Evolutionary conservation across 2,113 vertebrate species (phyloP).

Genomic region (Cairina moschata): DNA sequence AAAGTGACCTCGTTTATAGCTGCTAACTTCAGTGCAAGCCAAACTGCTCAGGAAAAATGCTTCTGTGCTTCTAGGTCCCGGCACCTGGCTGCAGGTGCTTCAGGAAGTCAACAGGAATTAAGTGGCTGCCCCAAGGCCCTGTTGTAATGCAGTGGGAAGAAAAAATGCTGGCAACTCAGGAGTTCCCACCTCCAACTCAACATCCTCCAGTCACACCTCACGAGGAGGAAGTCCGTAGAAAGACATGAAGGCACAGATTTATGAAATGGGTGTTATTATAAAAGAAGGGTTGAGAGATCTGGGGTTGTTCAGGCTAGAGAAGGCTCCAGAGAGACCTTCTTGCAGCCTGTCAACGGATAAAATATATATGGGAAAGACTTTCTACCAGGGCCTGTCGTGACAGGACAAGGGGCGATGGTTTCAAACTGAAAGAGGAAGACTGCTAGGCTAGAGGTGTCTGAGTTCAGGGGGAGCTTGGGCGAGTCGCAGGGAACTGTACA

Average conservation of each 20-base stretch:
- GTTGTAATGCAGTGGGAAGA: neutral
- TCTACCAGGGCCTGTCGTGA: neutral
- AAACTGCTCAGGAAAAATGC: neutral
- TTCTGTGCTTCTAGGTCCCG: neutral
- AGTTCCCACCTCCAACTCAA: neutral
- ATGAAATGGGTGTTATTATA: neutral
- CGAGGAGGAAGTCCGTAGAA: fast-evolving
- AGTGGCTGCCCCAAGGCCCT: neutral
- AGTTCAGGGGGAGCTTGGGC: neutral
- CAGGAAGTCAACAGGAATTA: neutral
- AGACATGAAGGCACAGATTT: neutral
- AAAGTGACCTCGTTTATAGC: neutral
- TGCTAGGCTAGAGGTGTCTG: neutral
- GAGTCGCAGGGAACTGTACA: neutral
- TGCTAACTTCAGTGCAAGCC: neutral
- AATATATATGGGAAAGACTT: neutral
- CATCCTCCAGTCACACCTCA: neutral
- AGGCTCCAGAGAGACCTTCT: neutral
- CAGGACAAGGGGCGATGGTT: neutral
- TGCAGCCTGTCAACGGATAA: neutral
- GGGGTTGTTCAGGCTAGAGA: neutral
- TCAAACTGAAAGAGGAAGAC: neutral
- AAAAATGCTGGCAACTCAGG: neutral
- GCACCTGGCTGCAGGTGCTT: neutral
- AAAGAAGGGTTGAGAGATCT: no score